phyloP scores from a whole-genome alignment of 2,113 vertebrate species.

The Castor canadensis region DNA sequence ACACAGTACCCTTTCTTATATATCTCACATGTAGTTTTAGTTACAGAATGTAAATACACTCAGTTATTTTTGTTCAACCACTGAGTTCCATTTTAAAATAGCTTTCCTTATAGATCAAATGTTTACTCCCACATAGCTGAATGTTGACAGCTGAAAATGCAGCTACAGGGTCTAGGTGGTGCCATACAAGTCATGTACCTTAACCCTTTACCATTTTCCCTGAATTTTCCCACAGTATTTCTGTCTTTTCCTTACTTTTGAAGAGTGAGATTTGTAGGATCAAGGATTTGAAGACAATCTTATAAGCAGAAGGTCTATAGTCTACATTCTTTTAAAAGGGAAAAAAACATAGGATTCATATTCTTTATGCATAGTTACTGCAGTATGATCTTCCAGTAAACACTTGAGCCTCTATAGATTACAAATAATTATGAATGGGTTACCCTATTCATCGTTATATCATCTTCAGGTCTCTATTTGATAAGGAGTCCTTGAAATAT shows the following conservation, averaged over 20 bases:
- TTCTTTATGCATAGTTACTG: background rate
- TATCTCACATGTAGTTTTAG: background rate
- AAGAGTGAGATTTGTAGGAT: background rate
- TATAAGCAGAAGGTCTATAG: background rate
- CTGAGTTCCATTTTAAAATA: background rate
- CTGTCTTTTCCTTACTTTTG: background rate
- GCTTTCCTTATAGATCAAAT: background rate
- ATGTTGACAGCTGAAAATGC: background rate
- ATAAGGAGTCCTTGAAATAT: background rate
- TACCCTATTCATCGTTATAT: background rate
- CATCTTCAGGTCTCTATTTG: background rate
- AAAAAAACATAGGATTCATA: background rate
- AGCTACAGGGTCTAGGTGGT: accelerated
- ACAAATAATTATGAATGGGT: background rate
- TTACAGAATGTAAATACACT: background rate
- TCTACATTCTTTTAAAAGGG: background rate
- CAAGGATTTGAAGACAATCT: background rate
- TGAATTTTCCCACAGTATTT: background rate
- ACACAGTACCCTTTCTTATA: background rate
- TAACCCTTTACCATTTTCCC: too few relatives aligned
- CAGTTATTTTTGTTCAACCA: background rate
- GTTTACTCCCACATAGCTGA: background rate
- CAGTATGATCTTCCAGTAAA: background rate
- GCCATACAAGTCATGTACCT: background rate
- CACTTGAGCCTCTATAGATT: background rate